These are phyloP conservation scores for Martes flavigula DNA, from an alignment of 2,797 vertebrate genomes.

Conservation along the genomic window DNA sequence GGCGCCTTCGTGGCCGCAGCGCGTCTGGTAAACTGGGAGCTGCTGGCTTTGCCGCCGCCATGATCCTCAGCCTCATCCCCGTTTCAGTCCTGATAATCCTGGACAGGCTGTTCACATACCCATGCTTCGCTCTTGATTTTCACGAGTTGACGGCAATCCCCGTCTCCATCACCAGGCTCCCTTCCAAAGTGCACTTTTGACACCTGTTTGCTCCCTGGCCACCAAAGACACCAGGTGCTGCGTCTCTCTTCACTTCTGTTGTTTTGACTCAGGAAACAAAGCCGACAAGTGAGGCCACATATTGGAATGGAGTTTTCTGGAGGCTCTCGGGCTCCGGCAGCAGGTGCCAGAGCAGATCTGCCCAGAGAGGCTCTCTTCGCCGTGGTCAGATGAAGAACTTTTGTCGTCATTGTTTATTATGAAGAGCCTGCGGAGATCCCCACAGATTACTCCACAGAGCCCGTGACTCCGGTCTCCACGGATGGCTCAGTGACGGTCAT, in stretches of 20 bases:
- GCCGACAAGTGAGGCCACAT: neutral
- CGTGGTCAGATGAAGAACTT: neutral
- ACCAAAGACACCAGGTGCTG: neutral
- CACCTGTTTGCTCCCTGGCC: neutral
- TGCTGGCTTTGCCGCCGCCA: neutral
- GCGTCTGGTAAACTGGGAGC: neutral
- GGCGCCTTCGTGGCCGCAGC: rapidly evolving
- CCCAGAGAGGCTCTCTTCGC: neutral
- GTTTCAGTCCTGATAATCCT: neutral
- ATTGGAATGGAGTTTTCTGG: neutral
- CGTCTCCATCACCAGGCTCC: neutral
- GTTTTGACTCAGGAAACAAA: neutral
- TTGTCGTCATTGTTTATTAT: neutral
- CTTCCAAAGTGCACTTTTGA: neutral
- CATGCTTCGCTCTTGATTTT: neutral
- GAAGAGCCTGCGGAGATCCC: neutral
- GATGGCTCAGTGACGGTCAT: constrained; percentile 50
- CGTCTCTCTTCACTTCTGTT: neutral
- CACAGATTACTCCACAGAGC: neutral
- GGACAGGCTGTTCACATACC: neutral
- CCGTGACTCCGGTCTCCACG: neutral
- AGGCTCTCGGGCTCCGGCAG: neutral
- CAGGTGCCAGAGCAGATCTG: neutral
- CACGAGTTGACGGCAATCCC: neutral
- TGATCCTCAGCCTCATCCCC: neutral